These are phyloP conservation scores for Drosophila helvetica DNA, from an alignment of 2,888 invertebrate species.

Conservation along the genomic window DNA sequence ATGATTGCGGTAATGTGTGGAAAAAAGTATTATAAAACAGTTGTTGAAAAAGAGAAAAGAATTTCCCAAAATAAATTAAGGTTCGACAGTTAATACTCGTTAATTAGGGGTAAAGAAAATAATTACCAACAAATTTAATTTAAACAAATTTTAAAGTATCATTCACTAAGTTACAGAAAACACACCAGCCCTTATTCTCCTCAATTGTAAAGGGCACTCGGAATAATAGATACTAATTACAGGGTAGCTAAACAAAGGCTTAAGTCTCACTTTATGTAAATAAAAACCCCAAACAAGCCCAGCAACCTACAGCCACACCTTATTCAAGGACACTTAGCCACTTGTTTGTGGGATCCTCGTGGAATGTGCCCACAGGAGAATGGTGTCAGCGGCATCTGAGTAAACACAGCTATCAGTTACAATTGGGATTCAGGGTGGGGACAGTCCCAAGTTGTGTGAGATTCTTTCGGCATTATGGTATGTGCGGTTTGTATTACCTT, in stretches of 20 bases:
- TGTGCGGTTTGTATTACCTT: slow-evolving; percentile 42
- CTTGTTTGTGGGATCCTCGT: slow-evolving; percentile 35
- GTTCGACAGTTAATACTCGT: no score
- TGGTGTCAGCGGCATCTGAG: slow-evolving; percentile 38
- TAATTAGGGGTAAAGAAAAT: background rate
- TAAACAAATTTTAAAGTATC: background rate
- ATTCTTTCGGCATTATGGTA: slow-evolving; percentile 31
- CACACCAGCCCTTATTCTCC: no score
- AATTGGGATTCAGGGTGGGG: background rate
- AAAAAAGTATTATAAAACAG: background rate
- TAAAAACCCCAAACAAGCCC: slow-evolving; percentile 22
- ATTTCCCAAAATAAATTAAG: no score
- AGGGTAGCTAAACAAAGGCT: background rate
- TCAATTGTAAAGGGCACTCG: no score
- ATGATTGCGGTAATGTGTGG: slow-evolving; percentile 67
- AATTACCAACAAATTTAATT: slow-evolving; percentile 5
- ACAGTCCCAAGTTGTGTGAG: slow-evolving; percentile 4
- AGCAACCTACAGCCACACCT: background rate
- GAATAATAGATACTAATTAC: slow-evolving; percentile 22
- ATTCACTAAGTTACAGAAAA: background rate
- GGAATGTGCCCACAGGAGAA: slow-evolving; percentile 2
- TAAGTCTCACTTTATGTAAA: slow-evolving; percentile 11
- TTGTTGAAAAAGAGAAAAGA: no score
- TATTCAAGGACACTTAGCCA: slow-evolving; percentile 48
- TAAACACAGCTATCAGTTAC: slow-evolving; percentile 49